Conservation (phyloP, 2,113 vertebrate species). For the Henicopernis longicauda region DNA sequence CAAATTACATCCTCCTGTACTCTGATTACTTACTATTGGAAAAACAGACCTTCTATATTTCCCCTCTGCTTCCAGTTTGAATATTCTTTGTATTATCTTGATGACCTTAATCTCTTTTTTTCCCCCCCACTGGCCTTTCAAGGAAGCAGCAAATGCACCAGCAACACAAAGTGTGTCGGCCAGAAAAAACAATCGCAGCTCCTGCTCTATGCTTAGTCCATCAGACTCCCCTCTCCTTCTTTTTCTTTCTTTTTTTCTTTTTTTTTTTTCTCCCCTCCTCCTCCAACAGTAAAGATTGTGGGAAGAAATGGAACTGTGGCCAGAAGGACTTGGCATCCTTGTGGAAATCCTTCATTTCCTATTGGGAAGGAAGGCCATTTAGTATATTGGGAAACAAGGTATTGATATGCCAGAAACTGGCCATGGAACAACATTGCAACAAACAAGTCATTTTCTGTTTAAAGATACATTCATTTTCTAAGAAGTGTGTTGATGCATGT, state of each 20-base stretch:
- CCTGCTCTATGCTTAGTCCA: not conserved
- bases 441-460: not conserved
- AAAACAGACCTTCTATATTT: conserved; percentile 69
- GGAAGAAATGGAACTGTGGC: conserved; percentile 6
- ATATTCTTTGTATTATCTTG: conserved; percentile 76
- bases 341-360: conserved; percentile 49
- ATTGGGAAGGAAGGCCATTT: conserved; percentile 41
- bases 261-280: not conserved
- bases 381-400: not conserved
- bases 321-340: conserved; percentile 21
- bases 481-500: not conserved
- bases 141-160: conserved; percentile 42
- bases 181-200: conserved; percentile 46
- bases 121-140: conserved; percentile 9
- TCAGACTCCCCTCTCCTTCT: not conserved
- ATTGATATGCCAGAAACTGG: conserved; percentile 1
- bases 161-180: not conserved
- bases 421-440: not conserved
- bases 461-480: not conserved
- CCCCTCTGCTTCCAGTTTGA: conserved; percentile 72
- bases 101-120: conserved; percentile 74
- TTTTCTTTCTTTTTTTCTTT: not conserved
- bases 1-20: conserved; percentile 79
- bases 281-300: not conserved
- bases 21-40: conserved; percentile 76